Percentiles rank a stretch among this genome's conserved stretches.
Conservation (phyloP, 1,140 invertebrate species). For the Gryon sp. region DNA sequence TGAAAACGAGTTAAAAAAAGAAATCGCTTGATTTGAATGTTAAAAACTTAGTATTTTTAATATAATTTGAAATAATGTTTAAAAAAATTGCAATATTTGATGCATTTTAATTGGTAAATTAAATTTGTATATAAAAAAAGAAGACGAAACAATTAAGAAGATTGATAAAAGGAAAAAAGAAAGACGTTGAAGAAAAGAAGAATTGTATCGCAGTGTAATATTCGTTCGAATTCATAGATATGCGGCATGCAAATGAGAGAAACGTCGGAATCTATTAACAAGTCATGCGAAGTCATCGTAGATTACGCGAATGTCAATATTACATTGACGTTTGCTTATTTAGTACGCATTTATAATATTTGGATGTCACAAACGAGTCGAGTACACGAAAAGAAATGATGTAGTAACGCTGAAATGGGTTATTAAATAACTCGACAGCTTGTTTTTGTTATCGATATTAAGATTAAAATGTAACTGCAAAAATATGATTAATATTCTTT, state of each 20-base stretch:
- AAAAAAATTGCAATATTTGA: too few species aligned
- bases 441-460: constrained; percentile 17
- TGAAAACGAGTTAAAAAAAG: too few species aligned
- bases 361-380: background rate
- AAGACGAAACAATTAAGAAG: background rate
- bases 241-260: constrained; percentile 59
- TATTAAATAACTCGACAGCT: background rate
- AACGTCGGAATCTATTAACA: constrained; percentile 60
- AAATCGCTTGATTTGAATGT: too few species aligned
- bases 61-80: too few species aligned
- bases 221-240: constrained; percentile 45
- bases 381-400: constrained; percentile 2
- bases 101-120: too few species aligned
- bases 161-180: background rate
- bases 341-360: constrained; percentile 54
- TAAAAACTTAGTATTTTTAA: too few species aligned
- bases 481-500: background rate
- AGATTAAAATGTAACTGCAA: background rate
- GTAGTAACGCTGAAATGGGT: constrained; percentile 2
- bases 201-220: too few species aligned
- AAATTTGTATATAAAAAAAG: constrained; percentile 32
- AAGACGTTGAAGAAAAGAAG: background rate
- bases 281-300: constrained; percentile 56
- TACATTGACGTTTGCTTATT: constrained; percentile 51
- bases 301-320: constrained; percentile 59